These are phyloP conservation scores for Odontesthes bonariensis DNA, from an alignment of 2,113 vertebrate species.

Conservation along the genomic window DNA sequence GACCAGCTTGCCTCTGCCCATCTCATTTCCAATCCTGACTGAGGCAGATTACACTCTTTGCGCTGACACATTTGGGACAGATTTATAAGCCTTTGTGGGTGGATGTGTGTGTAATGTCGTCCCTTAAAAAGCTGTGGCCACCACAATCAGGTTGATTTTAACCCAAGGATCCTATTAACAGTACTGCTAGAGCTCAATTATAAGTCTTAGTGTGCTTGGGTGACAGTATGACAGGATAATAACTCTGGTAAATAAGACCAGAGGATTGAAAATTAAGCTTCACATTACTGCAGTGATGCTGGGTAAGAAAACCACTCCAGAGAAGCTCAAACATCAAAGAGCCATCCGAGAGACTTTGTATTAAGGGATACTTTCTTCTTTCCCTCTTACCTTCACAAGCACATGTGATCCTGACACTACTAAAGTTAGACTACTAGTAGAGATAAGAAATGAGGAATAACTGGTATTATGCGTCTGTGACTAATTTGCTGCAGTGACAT, in stretches of 20 bases:
- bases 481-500: constrained; percentile 52
- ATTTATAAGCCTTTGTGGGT: constrained; percentile 57
- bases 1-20: constrained; percentile 37
- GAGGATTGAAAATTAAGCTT: constrained; percentile 60
- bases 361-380: constrained; percentile 9
- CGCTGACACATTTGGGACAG: constrained; percentile 71
- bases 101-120: constrained; percentile 35
- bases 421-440: constrained; percentile 14
- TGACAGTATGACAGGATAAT: constrained; percentile 63
- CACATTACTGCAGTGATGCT: constrained; percentile 48
- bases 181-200: constrained; percentile 56
- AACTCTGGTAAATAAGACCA: constrained; percentile 53
- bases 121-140: constrained; percentile 51
- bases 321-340: constrained; percentile 61
- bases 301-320: constrained; percentile 17
- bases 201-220: constrained; percentile 65
- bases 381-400: constrained; percentile 2
- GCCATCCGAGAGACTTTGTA: constrained; percentile 46
- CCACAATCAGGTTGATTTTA: constrained; percentile 54
- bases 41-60: constrained; percentile 66
- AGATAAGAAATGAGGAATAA: constrained; percentile 13
- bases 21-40: constrained; percentile 69
- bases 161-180: constrained; percentile 63
- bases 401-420: constrained; percentile 20
- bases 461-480: background rate